phyloP scores from a whole-genome alignment of 2,888 invertebrate genomes.

The Rapana venosa region DNA sequence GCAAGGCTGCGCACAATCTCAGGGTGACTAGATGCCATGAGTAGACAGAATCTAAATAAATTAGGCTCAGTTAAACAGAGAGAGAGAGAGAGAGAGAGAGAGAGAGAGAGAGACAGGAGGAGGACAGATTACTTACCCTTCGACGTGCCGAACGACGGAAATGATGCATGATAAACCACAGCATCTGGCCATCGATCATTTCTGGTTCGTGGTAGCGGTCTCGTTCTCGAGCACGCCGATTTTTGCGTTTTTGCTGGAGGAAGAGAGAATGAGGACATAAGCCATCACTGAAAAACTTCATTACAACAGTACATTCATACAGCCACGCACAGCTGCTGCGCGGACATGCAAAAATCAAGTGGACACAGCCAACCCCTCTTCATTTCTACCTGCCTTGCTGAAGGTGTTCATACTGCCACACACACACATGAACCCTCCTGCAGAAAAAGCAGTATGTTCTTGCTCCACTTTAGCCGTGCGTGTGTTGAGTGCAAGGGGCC shows the following conservation, averaged over 20 bases:
- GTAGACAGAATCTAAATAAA: no score
- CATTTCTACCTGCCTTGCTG: no score
- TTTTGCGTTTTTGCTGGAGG: conserved; percentile 75
- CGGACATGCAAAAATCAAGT: no score
- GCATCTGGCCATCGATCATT: conserved; percentile 80
- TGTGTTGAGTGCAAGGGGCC: no score
- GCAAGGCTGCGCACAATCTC: no score
- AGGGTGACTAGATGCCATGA: no score
- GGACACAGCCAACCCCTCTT: no score
- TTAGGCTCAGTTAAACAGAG: background rate
- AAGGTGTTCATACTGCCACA: background rate
- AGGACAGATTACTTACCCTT: conserved; percentile 58
- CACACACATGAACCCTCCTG: background rate
- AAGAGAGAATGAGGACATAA: background rate
- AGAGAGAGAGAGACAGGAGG: background rate
- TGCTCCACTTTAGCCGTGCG: no score
- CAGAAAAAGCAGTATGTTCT: no score
- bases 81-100: background rate
- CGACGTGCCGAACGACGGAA: conserved; percentile 78
- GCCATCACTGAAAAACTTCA: no score
- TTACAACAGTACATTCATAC: no score
- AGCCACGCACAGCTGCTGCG: no score
- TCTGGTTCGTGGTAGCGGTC: conserved; percentile 78
- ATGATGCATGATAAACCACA: conserved; percentile 81
- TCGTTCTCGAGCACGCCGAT: conserved; percentile 78